phyloP scores from a whole-genome alignment of 1,140 invertebrate species.

The Metaphire vulgaris region DNA sequence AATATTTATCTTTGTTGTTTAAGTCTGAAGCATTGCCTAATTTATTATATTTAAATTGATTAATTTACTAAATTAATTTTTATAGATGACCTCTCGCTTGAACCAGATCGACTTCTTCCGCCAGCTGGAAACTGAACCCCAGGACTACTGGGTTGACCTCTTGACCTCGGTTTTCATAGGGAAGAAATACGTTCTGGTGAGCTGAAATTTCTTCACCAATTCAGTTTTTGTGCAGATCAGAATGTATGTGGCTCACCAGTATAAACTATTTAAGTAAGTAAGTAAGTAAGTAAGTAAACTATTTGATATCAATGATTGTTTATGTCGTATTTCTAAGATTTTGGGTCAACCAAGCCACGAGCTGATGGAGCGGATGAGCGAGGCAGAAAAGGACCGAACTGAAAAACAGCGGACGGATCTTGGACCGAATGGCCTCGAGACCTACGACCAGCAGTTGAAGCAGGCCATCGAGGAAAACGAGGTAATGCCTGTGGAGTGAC shows the following conservation, averaged over 20 bases:
- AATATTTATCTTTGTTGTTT: too few relatives aligned
- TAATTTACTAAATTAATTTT: too few relatives aligned
- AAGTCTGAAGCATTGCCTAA: too few relatives aligned
- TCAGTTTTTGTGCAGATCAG: not conserved
- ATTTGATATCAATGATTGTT: too few relatives aligned
- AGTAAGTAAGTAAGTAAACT: too few relatives aligned
- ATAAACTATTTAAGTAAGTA: too few relatives aligned
- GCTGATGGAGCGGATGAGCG: conserved; percentile 57
- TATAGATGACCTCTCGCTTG: conserved; percentile 65
- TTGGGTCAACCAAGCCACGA: conserved; percentile 51
- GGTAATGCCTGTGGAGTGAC: conserved; percentile 49
- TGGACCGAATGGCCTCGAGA: conserved; percentile 62
- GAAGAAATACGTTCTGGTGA: not conserved
- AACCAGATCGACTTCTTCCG: conserved; percentile 64
- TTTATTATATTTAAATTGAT: too few relatives aligned
- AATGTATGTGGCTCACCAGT: not conserved
- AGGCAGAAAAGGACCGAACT: conserved; percentile 63
- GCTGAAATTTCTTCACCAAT: too few relatives aligned
- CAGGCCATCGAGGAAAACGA: conserved; percentile 70
- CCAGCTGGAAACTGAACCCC: conserved; percentile 60
- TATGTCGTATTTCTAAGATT: too few relatives aligned
- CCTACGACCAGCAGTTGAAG: conserved; percentile 60
- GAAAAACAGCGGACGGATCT: conserved; percentile 60
- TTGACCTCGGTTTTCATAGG: conserved; percentile 62
- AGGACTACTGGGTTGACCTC: conserved; percentile 66